A percentile compares a stretch with the other conserved stretches of the same genome.
phyloP scores from a whole-genome alignment of 2,797 vertebrate genomes.

The Pangasius krempfi region DNA sequence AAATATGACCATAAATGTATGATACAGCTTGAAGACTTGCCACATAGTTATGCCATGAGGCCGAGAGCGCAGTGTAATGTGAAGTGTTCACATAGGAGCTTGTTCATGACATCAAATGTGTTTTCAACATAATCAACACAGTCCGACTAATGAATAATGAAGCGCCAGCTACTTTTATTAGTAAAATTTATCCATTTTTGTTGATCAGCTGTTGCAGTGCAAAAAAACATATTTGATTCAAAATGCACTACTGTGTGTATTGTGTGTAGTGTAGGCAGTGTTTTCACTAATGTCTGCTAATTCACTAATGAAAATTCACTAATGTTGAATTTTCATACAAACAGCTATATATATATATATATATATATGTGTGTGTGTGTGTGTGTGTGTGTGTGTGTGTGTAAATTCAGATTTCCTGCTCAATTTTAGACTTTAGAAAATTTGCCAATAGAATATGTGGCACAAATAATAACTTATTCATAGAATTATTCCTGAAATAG shows the following conservation, averaged over 20 bases:
- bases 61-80: neutral
- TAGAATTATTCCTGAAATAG: neutral
- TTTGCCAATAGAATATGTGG: neutral
- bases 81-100: neutral
- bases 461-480: neutral
- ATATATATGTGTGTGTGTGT: constrained; percentile 55
- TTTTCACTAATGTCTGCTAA: too few relatives aligned
- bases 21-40: too few relatives aligned
- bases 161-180: neutral
- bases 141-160: neutral
- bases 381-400: neutral
- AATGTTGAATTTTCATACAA: neutral
- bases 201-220: neutral
- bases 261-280: too few relatives aligned
- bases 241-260: too few relatives aligned
- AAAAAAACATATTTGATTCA: neutral
- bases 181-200: neutral
- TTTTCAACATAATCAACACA: neutral
- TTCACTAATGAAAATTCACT: too few relatives aligned
- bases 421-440: neutral
- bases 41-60: neutral
- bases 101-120: neutral
- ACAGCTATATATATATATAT: neutral
- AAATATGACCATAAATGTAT: neutral
- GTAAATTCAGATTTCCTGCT: neutral